Conservation (phyloP, 1,140 invertebrate genomes). For the Drosophila truncata region DNA sequence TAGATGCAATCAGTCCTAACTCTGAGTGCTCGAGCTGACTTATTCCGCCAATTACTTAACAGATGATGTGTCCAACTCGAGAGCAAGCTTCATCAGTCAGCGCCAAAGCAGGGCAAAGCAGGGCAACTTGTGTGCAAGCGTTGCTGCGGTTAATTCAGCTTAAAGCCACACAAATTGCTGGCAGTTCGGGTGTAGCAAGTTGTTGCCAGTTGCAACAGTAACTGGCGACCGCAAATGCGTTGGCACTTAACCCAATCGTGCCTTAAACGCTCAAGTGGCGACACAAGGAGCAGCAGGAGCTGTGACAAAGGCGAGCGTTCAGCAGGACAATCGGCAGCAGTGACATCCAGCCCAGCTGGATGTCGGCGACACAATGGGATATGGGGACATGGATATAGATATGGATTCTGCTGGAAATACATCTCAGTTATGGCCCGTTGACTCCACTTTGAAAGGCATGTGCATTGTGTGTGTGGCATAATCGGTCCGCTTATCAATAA, state of each 20-base stretch:
- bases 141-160: slow-evolving; percentile 58
- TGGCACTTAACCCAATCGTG: slow-evolving; percentile 74
- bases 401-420: slow-evolving; percentile 41
- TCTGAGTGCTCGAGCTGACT: slow-evolving; percentile 26
- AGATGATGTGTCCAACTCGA: slow-evolving; percentile 35
- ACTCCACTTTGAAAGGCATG: slow-evolving; percentile 53
- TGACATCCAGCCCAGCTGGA: slow-evolving; percentile 50
- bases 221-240: slow-evolving; percentile 49
- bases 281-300: neutral
- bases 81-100: slow-evolving; percentile 49
- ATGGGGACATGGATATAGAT: slow-evolving; percentile 19
- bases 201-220: slow-evolving; percentile 19
- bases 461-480: slow-evolving; percentile 42
- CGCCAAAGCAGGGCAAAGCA: slow-evolving; percentile 22
- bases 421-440: slow-evolving; percentile 55
- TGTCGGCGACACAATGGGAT: slow-evolving; percentile 58
- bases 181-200: neutral
- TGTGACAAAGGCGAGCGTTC: slow-evolving; percentile 30
- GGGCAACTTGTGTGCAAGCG: neutral
- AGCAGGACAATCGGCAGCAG: slow-evolving; percentile 37
- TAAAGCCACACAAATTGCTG: slow-evolving; percentile 43
- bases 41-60: slow-evolving; percentile 54
- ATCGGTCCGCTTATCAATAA: slow-evolving; percentile 62
- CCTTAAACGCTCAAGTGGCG: slow-evolving; percentile 65
- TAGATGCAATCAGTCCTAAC: slow-evolving; percentile 15